Conservation (phyloP, 2,113 vertebrate genomes). For the Mesembrinibis cayennensis region DNA sequence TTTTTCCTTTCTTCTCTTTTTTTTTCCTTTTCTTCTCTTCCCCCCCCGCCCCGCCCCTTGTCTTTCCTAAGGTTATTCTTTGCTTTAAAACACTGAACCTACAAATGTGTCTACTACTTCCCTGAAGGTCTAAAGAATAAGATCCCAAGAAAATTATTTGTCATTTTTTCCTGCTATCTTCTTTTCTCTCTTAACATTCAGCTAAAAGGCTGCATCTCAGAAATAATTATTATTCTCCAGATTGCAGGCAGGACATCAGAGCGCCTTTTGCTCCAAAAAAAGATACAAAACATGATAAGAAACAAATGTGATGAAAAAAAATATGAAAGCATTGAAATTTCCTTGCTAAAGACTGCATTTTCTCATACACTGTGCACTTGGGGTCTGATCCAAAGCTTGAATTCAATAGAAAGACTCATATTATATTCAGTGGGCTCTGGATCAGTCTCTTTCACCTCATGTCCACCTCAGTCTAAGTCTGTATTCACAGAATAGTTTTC, state of each 20-base stretch:
- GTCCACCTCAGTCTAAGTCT: not conserved
- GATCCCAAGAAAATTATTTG: not conserved
- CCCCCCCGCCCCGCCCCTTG: not conserved
- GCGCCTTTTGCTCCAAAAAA: not conserved
- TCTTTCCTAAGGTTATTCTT: not conserved
- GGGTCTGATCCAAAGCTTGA: not conserved
- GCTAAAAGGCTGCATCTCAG: not conserved
- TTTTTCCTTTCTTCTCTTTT: not conserved
- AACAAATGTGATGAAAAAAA: not conserved
- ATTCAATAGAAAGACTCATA: not conserved
- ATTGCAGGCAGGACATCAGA: conserved; percentile 10
- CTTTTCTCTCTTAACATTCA: not conserved
- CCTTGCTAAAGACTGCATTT: not conserved
- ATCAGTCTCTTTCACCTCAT: not conserved
- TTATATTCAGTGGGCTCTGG: not conserved
- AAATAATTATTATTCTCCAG: not conserved
- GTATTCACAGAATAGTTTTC: not conserved
- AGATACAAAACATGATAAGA: not conserved
- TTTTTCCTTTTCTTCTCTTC: not conserved
- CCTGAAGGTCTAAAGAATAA: conserved; percentile 3
- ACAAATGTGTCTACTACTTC: not conserved
- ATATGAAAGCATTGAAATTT: not conserved
- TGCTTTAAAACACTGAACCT: not conserved
- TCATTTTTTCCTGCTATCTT: not conserved
- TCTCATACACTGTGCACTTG: not conserved